Percentiles rank a stretch among this genome's conserved stretches.
phyloP scores from a whole-genome alignment of 2,797 vertebrate genomes.

The Rhabdomys pumilio region DNA sequence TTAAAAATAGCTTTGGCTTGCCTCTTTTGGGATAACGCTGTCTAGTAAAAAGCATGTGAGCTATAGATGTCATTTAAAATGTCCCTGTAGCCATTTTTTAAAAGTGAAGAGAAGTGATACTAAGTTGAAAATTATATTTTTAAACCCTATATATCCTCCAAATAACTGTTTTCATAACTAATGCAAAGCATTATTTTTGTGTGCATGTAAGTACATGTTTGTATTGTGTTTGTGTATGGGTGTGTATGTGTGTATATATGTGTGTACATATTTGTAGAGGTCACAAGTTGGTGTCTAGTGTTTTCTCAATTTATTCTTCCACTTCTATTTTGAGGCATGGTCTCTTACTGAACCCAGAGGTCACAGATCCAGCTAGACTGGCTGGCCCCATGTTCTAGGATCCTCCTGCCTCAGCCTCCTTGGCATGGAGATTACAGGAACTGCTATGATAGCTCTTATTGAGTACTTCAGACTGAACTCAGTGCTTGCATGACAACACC shows the following conservation, averaged over 20 bases:
- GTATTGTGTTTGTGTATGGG: background rate
- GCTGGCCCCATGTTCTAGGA: background rate
- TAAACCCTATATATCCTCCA: background rate
- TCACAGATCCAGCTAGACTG: background rate
- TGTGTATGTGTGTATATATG: background rate
- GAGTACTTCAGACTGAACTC: background rate
- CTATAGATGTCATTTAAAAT: background rate
- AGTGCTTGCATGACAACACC: background rate
- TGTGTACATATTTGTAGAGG: background rate
- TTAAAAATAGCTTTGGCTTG: background rate
- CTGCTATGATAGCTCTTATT: no score
- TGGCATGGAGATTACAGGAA: background rate
- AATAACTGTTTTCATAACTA: background rate
- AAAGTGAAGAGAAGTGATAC: background rate
- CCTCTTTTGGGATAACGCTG: background rate
- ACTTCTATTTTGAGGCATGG: background rate
- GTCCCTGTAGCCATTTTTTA: background rate
- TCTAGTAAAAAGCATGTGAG: background rate
- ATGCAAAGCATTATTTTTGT: background rate
- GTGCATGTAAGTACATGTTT: background rate
- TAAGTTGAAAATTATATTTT: slow-evolving; percentile 41
- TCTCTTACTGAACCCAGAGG: background rate
- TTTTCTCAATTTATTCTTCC: background rate
- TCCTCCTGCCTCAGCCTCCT: background rate
- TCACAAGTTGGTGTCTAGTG: background rate